These are phyloP conservation scores for Montipora efflorescens DNA, from an alignment of 64 coral and sea anemone species.

Conservation along the genomic window DNA sequence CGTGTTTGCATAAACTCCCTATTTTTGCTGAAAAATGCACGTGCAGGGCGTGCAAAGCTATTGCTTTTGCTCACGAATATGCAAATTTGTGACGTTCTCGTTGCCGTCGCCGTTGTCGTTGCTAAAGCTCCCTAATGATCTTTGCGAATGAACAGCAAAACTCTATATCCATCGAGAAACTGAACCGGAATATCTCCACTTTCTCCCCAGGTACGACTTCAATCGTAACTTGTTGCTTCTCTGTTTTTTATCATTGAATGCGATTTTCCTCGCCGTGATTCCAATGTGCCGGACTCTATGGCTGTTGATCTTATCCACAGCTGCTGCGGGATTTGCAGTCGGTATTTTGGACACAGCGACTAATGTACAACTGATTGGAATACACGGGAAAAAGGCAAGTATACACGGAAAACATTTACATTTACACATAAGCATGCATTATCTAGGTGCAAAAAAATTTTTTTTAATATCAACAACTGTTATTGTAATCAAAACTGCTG, in stretches of 20 bases:
- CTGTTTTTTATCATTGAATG: constrained; percentile 75
- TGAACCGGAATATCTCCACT: neutral
- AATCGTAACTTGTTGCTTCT: constrained; percentile 86
- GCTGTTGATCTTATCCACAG: constrained; percentile 81
- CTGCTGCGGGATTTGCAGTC: constrained; percentile 85
- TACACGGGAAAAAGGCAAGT: constrained; percentile 85
- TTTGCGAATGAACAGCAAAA: neutral
- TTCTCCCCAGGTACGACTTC: constrained; percentile 70
- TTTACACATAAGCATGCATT: too few species aligned
- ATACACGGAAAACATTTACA: neutral
- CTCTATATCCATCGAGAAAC: neutral
- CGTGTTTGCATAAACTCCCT: neutral
- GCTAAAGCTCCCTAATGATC: too few species aligned
- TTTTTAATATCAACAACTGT: neutral
- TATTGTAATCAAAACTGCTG: neutral
- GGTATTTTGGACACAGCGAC: constrained; percentile 90
- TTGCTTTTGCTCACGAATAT: too few species aligned
- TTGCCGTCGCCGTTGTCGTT: too few species aligned
- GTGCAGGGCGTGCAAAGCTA: too few species aligned
- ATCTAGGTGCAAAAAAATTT: neutral
- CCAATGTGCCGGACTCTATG: constrained; percentile 85
- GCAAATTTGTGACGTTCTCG: too few species aligned
- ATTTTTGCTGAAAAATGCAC: neutral
- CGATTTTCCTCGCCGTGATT: constrained; percentile 77
- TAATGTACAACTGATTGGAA: constrained; percentile 81